phyloP scores from a whole-genome alignment of 92 coral and sea anemone genomes.

The Phenganax stokvisi region DNA sequence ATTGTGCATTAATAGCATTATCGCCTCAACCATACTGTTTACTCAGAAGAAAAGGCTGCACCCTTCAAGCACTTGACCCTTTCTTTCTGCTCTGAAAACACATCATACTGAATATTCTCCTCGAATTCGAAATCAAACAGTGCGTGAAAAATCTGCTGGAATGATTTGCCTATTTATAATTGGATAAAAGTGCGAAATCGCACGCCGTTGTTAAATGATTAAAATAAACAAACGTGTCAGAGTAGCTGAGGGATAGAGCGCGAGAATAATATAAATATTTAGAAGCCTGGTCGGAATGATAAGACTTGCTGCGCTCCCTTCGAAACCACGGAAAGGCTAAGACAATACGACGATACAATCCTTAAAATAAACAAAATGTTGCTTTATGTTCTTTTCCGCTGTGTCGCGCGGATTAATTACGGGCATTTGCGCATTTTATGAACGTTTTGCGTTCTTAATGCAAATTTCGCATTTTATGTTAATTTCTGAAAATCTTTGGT shows the following conservation, averaged over 20 bases:
- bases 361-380: slow-evolving; percentile 33
- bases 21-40: slow-evolving; percentile 16
- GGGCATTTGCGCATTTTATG: background rate
- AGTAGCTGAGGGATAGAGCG: slow-evolving; percentile 6
- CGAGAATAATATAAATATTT: slow-evolving; percentile 40
- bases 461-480: background rate
- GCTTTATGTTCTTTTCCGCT: slow-evolving; percentile 29
- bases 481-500: background rate
- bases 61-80: slow-evolving; percentile 4
- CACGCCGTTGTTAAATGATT: slow-evolving; percentile 31
- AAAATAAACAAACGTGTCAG: slow-evolving; percentile 20
- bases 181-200: slow-evolving; percentile 31
- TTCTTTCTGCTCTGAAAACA: background rate
- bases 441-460: background rate
- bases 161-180: slow-evolving; percentile 28
- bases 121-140: background rate
- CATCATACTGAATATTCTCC: background rate
- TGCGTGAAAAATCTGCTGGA: background rate
- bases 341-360: slow-evolving; percentile 31
- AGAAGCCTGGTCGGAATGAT: slow-evolving; percentile 39
- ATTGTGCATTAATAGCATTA: background rate
- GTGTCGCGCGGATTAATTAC: slow-evolving; percentile 2
- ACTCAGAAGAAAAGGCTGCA: background rate
- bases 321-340: slow-evolving; percentile 15
- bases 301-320: slow-evolving; percentile 36